Evolutionary conservation across 2,113 vertebrate genomes (phyloP).

Genomic region (Rhombomys opimus): DNA sequence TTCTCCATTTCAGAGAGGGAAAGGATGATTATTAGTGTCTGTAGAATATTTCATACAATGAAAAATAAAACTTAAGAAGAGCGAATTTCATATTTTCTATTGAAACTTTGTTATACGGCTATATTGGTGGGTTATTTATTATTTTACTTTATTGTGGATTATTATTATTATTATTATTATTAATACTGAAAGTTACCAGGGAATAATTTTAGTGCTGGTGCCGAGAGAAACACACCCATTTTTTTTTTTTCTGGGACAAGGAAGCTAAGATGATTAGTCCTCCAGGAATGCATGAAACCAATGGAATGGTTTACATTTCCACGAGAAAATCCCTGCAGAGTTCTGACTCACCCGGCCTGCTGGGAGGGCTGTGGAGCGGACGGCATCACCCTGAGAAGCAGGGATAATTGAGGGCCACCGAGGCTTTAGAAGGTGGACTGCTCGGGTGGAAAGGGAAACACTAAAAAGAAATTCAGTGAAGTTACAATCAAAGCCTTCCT

Average conservation of each 20-base stretch:
- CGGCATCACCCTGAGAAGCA: conserved; percentile 1
- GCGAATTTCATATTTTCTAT: conserved; percentile 4
- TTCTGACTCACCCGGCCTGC: conserved; percentile 43
- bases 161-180: not conserved
- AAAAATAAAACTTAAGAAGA: conserved; percentile 30
- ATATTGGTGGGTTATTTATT: not conserved
- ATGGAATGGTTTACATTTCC: conserved; percentile 35
- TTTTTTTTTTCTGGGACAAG: not conserved
- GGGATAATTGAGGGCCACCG: conserved; percentile 42
- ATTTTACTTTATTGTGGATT: not conserved
- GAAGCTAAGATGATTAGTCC: conserved; percentile 53
- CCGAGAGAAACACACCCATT: conserved; percentile 31
- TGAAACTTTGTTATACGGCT: conserved; percentile 7
- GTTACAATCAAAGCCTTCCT: not conserved
- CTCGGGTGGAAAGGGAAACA: conserved; percentile 54
- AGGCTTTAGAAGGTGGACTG: conserved; percentile 44
- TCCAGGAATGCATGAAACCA: conserved; percentile 53
- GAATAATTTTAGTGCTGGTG: conserved; percentile 50
- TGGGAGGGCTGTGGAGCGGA: conserved; percentile 50
- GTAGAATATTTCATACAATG: conserved; percentile 58
- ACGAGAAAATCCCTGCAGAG: conserved; percentile 54
- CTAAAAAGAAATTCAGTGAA: conserved; percentile 56
- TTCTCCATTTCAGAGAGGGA: conserved; percentile 18
- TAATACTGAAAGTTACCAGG: conserved; percentile 39
- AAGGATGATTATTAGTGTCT: conserved; percentile 38